Conservation (phyloP, 2,113 vertebrate species). For the Ceratotherium simum region DNA sequence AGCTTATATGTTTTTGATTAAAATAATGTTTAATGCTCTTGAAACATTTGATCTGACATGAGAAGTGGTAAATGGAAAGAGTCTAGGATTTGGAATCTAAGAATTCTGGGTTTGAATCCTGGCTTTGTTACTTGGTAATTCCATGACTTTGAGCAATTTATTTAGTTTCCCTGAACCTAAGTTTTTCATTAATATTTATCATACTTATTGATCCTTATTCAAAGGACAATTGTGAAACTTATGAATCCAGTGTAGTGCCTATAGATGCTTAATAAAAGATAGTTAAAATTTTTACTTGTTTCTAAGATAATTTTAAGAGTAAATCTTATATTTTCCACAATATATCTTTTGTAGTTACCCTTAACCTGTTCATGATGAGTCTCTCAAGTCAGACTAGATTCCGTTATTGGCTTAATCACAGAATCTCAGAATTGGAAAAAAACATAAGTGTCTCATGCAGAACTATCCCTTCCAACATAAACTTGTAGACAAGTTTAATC, state of each 20-base stretch:
- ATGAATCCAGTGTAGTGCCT: not conserved
- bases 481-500: not conserved
- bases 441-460: not conserved
- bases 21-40: not conserved
- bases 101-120: not conserved
- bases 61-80: not conserved
- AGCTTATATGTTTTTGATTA: not conserved
- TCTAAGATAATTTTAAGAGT: no score
- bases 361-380: no score
- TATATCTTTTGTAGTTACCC: no score
- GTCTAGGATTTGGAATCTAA: not conserved
- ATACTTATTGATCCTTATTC: not conserved
- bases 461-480: constrained; percentile 35
- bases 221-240: not conserved
- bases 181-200: constrained; percentile 8
- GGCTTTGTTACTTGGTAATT: not conserved
- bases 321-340: no score
- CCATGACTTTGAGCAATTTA: not conserved
- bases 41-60: not conserved
- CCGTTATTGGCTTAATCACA: no score
- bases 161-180: not conserved
- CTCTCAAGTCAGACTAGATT: no score
- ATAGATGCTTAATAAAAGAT: not conserved
- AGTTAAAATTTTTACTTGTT: not conserved
- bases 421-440: not conserved